A percentile compares a stretch with the other conserved stretches of the same genome.
phyloP scores from a whole-genome alignment of 1,140 invertebrate species.

The Pararge aegeria region DNA sequence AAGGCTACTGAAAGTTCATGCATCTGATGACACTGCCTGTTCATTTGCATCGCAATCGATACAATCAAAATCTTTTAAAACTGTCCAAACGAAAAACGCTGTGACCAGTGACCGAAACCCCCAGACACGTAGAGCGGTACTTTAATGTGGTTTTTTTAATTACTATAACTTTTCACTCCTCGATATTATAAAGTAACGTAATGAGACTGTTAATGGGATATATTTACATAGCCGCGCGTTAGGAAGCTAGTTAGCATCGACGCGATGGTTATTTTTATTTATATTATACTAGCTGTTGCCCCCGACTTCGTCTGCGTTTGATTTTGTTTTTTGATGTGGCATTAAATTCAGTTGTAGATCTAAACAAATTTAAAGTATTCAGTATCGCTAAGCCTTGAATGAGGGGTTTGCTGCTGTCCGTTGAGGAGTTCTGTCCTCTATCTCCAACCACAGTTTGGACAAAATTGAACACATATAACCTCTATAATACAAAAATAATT shows the following conservation, averaged over 20 bases:
- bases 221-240: not conserved
- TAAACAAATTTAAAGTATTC: too few species aligned
- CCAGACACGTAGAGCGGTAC: not conserved
- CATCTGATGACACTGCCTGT: not conserved
- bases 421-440: too few species aligned
- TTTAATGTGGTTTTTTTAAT: conserved; percentile 5
- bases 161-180: not conserved
- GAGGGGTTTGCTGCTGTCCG: too few species aligned
- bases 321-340: too few species aligned
- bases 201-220: not conserved
- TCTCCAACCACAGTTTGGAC: too few species aligned
- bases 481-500: too few species aligned
- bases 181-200: conserved; percentile 1
- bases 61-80: not conserved
- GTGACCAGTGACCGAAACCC: not conserved
- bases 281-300: too few species aligned
- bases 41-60: conserved; percentile 1
- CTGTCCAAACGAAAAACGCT: not conserved
- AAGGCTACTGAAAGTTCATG: not conserved
- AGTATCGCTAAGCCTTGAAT: too few species aligned
- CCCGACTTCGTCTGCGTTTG: too few species aligned
- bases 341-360: too few species aligned
- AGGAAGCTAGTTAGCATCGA: not conserved
- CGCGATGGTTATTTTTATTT: not conserved
- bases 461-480: too few species aligned